Evolutionary conservation across 2,113 vertebrate species (phyloP).

Genomic region (Sterna hirundo): DNA sequence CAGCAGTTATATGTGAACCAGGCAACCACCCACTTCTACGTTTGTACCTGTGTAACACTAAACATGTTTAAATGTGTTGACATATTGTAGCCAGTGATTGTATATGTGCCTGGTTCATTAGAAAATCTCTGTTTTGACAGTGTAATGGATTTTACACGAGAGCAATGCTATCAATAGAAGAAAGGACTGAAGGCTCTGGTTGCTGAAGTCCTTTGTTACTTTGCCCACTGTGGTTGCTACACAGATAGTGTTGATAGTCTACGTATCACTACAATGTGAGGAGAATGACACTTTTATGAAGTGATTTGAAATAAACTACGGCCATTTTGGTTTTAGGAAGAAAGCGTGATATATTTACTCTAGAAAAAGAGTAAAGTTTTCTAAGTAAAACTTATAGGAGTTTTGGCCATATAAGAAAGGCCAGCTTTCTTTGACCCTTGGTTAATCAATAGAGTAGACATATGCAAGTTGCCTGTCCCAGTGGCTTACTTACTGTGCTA

Average conservation of each 20-base stretch:
- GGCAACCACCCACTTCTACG: slow-evolving; percentile 43
- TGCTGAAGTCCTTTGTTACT: neutral
- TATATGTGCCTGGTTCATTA: neutral
- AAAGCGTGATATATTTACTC: neutral
- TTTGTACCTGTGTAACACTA: slow-evolving; percentile 41
- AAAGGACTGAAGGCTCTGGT: neutral
- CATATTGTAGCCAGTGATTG: slow-evolving; percentile 18
- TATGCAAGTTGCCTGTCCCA: neutral
- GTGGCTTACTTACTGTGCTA: neutral
- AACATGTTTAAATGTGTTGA: slow-evolving; percentile 7
- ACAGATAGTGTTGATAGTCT: no score
- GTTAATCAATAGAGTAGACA: fast-evolving
- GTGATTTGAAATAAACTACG: neutral
- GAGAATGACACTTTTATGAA: neutral
- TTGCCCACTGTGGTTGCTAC: neutral
- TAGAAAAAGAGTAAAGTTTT: neutral
- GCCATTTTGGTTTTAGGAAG: neutral
- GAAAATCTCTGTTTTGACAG: neutral
- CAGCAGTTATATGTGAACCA: slow-evolving; percentile 33
- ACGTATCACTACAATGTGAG: neutral
- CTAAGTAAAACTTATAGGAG: neutral
- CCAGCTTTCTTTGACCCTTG: neutral
- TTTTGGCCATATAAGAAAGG: neutral
- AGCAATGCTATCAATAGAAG: neutral
- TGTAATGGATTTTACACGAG: neutral